Percentiles rank a stretch among this genome's conserved stretches.
Conservation (phyloP, 2,888 invertebrate genomes). For the Yponomeuta evonymella region DNA sequence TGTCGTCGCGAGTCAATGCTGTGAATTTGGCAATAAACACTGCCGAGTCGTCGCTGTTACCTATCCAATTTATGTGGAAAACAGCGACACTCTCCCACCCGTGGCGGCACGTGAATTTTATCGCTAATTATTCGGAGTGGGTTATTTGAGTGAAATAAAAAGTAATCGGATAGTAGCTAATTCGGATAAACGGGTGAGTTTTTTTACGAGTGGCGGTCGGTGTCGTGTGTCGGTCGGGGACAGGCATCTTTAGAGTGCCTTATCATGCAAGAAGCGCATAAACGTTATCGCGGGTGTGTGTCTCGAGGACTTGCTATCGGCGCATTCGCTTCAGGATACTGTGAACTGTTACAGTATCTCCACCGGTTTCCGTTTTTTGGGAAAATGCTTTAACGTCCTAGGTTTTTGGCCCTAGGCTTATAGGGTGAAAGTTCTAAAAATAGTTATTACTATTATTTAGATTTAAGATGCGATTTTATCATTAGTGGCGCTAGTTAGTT, state of each 20-base stretch:
- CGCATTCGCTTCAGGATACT: conserved; percentile 34
- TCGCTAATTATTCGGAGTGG: conserved; percentile 57
- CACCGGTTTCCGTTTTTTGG: neutral
- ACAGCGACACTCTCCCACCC: conserved; percentile 30
- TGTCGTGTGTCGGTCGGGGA: conserved; percentile 35
- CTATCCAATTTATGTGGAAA: conserved; percentile 51
- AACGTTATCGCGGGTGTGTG: conserved; percentile 49
- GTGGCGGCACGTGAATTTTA: conserved; percentile 37
- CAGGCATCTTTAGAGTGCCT: conserved; percentile 48
- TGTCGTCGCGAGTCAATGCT: conserved; percentile 57
- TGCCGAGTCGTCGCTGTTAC: conserved; percentile 43
- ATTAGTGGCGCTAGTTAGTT: too few species aligned
- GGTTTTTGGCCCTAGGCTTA: neutral
- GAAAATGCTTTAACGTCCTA: neutral
- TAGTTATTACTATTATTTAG: neutral
- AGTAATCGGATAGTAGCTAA: conserved; percentile 52
- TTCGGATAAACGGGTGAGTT: conserved; percentile 56
- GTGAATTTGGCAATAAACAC: conserved; percentile 72
- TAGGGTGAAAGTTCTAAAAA: neutral
- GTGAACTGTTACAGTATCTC: conserved; percentile 27
- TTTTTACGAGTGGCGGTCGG: conserved; percentile 51
- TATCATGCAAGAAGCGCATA: conserved; percentile 62
- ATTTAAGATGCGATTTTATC: too few species aligned
- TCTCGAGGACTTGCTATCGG: conserved; percentile 43
- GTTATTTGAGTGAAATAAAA: conserved; percentile 53